A percentile compares a stretch with the other conserved stretches of the same genome.
Conservation (phyloP, 2,113 vertebrate genomes). For the human (Homo sapiens) region DNA sequence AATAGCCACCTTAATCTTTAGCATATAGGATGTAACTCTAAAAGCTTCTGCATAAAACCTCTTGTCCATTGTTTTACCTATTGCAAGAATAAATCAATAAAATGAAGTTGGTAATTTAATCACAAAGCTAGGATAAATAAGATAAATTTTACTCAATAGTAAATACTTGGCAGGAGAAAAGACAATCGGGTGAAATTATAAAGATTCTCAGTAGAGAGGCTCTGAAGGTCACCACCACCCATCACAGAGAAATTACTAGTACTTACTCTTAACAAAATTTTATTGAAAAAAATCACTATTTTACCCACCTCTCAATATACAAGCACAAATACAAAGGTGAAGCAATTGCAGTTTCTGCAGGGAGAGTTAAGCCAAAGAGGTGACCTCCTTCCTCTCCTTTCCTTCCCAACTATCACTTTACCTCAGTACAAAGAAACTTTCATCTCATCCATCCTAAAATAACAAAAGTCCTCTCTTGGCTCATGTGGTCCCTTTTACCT, state of each 20-base stretch:
- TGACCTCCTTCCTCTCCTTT: neutral
- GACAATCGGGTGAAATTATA: neutral
- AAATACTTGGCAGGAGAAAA: neutral
- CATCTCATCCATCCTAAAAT: neutral
- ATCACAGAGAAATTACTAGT: neutral
- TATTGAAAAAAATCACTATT: neutral
- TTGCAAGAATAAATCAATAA: neutral
- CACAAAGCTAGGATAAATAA: neutral
- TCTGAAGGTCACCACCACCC: neutral
- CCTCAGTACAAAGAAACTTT: neutral
- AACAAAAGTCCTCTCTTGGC: neutral
- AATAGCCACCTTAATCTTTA: neutral
- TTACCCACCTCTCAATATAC: neutral
- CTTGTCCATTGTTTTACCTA: neutral
- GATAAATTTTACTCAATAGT: neutral
- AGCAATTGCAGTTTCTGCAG: neutral
- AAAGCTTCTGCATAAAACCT: neutral
- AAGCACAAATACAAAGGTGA: neutral
- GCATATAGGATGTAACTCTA: neutral
- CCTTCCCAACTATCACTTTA: neutral
- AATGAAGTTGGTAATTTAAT: neutral
- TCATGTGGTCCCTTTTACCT: rapidly evolving
- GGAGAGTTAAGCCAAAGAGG: neutral
- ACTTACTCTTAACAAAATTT: neutral
- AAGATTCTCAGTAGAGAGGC: neutral